Conservation (phyloP, 2,888 invertebrate genomes). For the Unio pictorum region DNA sequence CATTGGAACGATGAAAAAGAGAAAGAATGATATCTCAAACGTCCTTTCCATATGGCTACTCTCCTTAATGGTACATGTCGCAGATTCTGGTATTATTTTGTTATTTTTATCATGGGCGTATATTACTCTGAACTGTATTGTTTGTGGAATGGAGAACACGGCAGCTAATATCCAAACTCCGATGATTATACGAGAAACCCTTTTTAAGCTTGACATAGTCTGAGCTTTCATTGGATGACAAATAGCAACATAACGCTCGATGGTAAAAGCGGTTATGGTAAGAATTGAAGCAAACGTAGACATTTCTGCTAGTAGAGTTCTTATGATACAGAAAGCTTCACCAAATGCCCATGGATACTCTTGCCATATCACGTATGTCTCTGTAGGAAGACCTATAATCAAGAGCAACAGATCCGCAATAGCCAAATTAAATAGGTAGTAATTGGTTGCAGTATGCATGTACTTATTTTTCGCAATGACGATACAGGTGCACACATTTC, state of each 20-base stretch:
- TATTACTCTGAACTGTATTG: conserved; percentile 82
- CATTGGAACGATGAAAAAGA: conserved; percentile 91
- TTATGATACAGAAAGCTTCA: conserved; percentile 83
- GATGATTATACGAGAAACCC: conserved; percentile 86
- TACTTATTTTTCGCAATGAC: conserved; percentile 60
- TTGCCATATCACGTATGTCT: conserved; percentile 76
- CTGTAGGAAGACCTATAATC: conserved; percentile 86
- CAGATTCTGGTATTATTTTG: conserved; percentile 74
- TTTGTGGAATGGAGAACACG: conserved; percentile 78
- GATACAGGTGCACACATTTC: conserved; percentile 62
- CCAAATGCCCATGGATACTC: conserved; percentile 77
- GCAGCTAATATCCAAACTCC: conserved; percentile 84
- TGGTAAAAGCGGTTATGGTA: conserved; percentile 87
- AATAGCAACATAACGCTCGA: conserved; percentile 89
- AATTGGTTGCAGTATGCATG: conserved; percentile 76
- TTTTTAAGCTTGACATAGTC: conserved; percentile 84
- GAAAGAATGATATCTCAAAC: conserved; percentile 77
- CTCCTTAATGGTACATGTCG: conserved; percentile 74
- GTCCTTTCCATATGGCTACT: conserved; percentile 39
- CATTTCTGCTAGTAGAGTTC: conserved; percentile 88
- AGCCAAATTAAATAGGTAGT: conserved; percentile 90
- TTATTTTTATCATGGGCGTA: conserved; percentile 56
- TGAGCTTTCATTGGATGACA: conserved; percentile 88
- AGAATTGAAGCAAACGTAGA: conserved; percentile 80
- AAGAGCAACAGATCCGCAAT: conserved; percentile 85